phyloP scores from a whole-genome alignment of 2,113 vertebrate species.

The Mugil cephalus region DNA sequence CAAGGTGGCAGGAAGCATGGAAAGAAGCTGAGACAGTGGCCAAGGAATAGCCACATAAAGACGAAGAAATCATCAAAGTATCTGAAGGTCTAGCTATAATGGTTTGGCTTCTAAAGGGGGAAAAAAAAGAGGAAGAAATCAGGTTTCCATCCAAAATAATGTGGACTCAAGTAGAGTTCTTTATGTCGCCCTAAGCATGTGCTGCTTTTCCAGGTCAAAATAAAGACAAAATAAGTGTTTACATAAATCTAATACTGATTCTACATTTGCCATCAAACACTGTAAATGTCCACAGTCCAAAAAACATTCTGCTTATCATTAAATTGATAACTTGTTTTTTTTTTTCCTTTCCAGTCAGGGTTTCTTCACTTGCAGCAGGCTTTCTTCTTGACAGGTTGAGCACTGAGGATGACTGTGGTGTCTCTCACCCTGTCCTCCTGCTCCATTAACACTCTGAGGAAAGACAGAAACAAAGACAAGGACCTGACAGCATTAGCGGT shows the following conservation, averaged over 20 bases:
- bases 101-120: no score
- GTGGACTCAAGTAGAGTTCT: no score
- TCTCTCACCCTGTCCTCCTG: constrained; percentile 89
- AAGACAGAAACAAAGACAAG: constrained; percentile 23
- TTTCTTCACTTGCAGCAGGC: constrained; percentile 87
- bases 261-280: constrained; percentile 3
- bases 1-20: no score
- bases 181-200: neutral
- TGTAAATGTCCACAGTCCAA: neutral
- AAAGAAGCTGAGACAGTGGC: no score
- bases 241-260: constrained; percentile 4
- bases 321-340: neutral
- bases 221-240: constrained; percentile 1
- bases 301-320: neutral
- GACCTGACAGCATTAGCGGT: neutral
- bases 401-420: constrained; percentile 83
- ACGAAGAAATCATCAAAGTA: no score
- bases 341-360: neutral
- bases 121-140: no score
- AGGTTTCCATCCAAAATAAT: no score
- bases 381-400: constrained; percentile 83
- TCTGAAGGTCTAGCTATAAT: no score
- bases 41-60: no score
- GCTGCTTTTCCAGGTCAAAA: neutral
- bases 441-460: constrained; percentile 88